Base-by-base conservation (phyloP, 2,113 vertebrate species). In the Spermophilus dauricus region DNA sequence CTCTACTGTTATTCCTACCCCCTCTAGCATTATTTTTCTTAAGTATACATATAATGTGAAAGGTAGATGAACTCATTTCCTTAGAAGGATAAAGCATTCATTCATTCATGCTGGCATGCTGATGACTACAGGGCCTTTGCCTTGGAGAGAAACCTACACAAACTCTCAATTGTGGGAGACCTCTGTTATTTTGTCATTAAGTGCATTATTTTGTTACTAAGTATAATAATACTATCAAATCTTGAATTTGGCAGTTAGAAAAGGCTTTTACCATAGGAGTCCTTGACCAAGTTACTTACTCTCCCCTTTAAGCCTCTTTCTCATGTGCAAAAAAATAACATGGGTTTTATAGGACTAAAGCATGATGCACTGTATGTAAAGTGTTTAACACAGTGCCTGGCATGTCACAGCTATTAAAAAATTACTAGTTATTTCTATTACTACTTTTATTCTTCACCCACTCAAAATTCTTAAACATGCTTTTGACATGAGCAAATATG, bases 401-500 rank as follows among this genome's bases (percentile, higher is more conserved):
- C 51, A 22, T 94, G 77, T 84, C 39, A 30, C 80, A 81, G 51
- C 11, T 84, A 63, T 80, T 83, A 80, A 89, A 86, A 58, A 80
- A 86, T 61, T 88, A 73, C 72, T 53, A 45, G 10, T 42, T 87
- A 39, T 91, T 67, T 77, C 16, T 91, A 22, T 58, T 86, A 61
- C 53, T 86, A 67, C 51, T 86, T 95, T 69, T 83, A 83, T 86
- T 87, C 18, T 96, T 96, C 42, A 51, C 17, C 63, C 61, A 92
- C 4, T 48, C n/a, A 63, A 48, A 81, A 93, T 81, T 94, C 69
- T 94, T 96, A 76, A 96, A 13, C 51, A 82, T 42, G 69, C 30
- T 34, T 95, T 93, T 20, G 39, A 95, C 90, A 84, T 95, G 32
- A 94, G 63, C 20, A 96, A 92, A 87, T 77, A 39, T 80, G 51